Evolutionary conservation across 2,888 invertebrate genomes (phyloP), one percentile per base, ranked within the genome.

Genomic region (Yponomeuta cagnagella): DNA sequence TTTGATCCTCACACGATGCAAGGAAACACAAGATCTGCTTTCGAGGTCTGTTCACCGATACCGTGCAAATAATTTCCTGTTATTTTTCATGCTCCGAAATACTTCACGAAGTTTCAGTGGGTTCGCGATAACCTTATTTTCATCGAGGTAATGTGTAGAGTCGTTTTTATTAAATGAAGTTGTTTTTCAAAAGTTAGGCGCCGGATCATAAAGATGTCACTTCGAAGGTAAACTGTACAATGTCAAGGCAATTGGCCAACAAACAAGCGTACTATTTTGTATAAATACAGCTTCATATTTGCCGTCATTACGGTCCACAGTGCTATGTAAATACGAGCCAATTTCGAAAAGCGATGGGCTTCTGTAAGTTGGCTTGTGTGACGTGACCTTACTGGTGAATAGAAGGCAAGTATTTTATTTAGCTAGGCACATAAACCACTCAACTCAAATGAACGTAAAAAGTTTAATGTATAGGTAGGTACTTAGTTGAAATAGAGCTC

Each of bases 171-270:
- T 64, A 64, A 63, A 64, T 30, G 31, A 64, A 64, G 23, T 64
- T 64, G 64, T 64, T 64, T 64, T 64, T 64, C 31, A 10, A 64
- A n/a, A 23, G n/a, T 10, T 68, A 48, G 68, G 67, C 67, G 43
- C 67, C 68, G 68, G 43, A 23, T 65, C 43, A 23, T 68, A 68
- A 68, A 68, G 68, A 68, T 68, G 68, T 68, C 68, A 23, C 48
- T n/a, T 23, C 15, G 43, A 68, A 68, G 67, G 67, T 37, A 43
- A 43, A 15, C 12, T 43, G 43, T 31, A 64, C 64, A 67, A 43
- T 67, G 67, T 43, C 68, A 68, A 65, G 65, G 65, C 68, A 23
- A 68, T 43, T n/a, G 68, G 33, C 68, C 48, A 68, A n/a, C 15
- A 43, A 67, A 67, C 12, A 64, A 64, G 10, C 23, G 30, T 2